Conservation (phyloP, 2,113 vertebrate genomes). For the Oncorhynchus clarkii region DNA sequence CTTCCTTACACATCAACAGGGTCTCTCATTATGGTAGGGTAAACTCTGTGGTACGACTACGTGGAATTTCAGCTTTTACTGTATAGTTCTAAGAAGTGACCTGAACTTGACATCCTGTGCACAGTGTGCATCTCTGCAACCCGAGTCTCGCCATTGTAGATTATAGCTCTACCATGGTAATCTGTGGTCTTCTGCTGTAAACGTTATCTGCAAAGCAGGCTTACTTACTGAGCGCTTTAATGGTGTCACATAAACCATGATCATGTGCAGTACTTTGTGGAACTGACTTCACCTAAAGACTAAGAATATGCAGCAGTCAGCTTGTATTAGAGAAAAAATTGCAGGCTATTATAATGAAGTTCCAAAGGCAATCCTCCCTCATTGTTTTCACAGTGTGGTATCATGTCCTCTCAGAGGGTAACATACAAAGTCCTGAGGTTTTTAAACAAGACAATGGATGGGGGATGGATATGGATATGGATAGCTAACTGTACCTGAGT, state of each 20-base stretch:
- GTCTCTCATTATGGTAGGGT: conserved; percentile 8
- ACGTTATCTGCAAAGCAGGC: not conserved
- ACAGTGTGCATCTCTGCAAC: no score
- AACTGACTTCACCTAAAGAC: not conserved
- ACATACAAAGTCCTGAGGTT: not conserved
- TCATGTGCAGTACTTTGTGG: not conserved
- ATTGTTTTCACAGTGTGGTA: not conserved
- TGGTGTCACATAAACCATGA: not conserved
- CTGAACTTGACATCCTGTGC: conserved; percentile 14
- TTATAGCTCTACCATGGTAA: not conserved
- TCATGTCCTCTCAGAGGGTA: no score
- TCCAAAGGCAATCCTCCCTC: not conserved
- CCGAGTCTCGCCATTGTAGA: conserved; percentile 1
- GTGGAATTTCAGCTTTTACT: not conserved
- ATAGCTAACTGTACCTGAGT: conserved; percentile 30
- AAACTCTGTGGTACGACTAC: conserved; percentile 24
- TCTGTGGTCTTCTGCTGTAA: conserved; percentile 15
- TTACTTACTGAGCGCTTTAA: not conserved
- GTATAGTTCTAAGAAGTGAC: conserved; percentile 13
- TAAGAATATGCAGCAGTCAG: not conserved
- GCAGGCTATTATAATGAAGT: not conserved
- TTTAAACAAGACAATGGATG: conserved; percentile 30
- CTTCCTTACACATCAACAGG: conserved; percentile 19
- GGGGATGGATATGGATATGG: conserved; percentile 34
- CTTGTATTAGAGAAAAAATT: not conserved